Conservation (phyloP, 2,888 invertebrate species). For the Boloria selene region DNA sequence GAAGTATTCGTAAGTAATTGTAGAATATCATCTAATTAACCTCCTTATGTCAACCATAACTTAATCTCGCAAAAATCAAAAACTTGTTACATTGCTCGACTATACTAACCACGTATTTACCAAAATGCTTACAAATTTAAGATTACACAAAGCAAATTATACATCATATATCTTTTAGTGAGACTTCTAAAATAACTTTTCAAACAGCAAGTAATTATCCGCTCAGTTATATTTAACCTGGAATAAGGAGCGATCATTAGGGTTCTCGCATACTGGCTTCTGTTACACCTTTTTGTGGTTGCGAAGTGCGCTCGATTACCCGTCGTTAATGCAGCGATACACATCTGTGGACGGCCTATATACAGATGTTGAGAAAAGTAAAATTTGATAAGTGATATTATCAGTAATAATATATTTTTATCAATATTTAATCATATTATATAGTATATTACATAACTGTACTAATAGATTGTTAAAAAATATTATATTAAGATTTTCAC, state of each 20-base stretch:
- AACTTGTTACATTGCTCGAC: neutral
- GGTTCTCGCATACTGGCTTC: slow-evolving; percentile 66
- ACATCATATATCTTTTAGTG: slow-evolving; percentile 17
- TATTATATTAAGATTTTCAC: too few species aligned
- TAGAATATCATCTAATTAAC: too few species aligned
- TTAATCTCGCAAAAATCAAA: too few species aligned
- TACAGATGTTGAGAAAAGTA: slow-evolving; percentile 54
- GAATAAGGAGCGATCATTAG: slow-evolving; percentile 72
- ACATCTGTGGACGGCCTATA: slow-evolving; percentile 55
- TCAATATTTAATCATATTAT: neutral
- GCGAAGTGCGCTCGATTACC: slow-evolving; percentile 62
- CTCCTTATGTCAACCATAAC: too few species aligned
- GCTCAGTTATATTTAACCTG: slow-evolving; percentile 52
- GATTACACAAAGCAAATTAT: slow-evolving; percentile 17
- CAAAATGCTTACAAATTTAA: neutral
- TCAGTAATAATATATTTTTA: neutral
- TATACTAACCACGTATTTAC: neutral
- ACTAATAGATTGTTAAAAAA: too few species aligned
- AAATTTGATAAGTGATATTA: neutral
- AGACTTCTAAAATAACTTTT: slow-evolving; percentile 8
- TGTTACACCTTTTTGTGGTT: slow-evolving; percentile 76
- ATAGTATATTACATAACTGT: too few species aligned
- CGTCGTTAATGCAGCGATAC: slow-evolving; percentile 69
- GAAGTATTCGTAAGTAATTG: too few species aligned
- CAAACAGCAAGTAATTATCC: slow-evolving; percentile 67